Evolutionary conservation across 2,113 vertebrate genomes (phyloP).

Genomic region (Burhinus oedicnemus): DNA sequence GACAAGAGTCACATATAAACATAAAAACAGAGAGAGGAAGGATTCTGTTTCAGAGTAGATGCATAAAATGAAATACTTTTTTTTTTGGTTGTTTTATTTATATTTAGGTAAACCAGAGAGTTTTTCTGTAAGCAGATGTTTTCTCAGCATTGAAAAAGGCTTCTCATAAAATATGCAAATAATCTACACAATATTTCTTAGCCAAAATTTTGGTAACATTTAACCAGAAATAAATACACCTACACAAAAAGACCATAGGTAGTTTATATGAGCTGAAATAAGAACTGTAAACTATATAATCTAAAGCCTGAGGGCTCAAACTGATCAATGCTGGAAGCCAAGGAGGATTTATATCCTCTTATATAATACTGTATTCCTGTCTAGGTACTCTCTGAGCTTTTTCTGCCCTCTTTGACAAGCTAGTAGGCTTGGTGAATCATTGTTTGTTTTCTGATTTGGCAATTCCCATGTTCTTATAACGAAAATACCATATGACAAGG

Average conservation of each 20-base stretch:
- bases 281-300: not conserved
- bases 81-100: not conserved
- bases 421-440: conserved; percentile 41
- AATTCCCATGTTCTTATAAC: conserved; percentile 42
- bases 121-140: not conserved
- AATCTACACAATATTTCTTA: not conserved
- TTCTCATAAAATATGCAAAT: not conserved
- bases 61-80: not conserved
- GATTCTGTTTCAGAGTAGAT: not conserved
- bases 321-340: conserved; percentile 38
- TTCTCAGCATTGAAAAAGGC: not conserved
- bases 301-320: conserved; percentile 21
- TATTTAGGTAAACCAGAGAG: not conserved
- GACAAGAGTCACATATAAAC: not conserved
- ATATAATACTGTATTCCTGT: not conserved
- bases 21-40: not conserved
- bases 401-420: conserved; percentile 46
- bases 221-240: not conserved
- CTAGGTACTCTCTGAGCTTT: conserved; percentile 26
- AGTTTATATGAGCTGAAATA: not conserved
- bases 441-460: conserved; percentile 56
- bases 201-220: not conserved
- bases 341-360: conserved; percentile 16
- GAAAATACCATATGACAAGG: conserved; percentile 54
- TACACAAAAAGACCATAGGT: not conserved